phyloP scores from a whole-genome alignment of 2,888 invertebrate genomes.

The Synanthedon myopaeformis region DNA sequence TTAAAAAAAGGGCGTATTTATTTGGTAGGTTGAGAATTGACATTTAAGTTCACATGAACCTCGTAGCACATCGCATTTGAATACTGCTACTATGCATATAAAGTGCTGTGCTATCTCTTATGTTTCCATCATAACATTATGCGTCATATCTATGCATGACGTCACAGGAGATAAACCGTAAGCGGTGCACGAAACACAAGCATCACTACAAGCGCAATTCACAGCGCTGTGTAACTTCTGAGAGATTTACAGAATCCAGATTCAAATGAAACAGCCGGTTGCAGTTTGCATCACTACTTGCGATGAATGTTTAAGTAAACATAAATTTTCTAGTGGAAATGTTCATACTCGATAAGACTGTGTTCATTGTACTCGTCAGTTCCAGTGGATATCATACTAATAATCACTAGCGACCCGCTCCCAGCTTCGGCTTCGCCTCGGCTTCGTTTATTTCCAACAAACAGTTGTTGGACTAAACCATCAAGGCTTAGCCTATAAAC shows the following conservation, averaged over 20 bases:
- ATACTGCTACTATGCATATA: background rate
- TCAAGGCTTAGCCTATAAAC: too few species aligned
- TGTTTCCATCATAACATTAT: conserved; percentile 18
- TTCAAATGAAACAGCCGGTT: conserved; percentile 18
- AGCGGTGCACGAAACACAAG: conserved; percentile 23
- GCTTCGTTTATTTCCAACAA: too few species aligned
- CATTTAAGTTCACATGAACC: background rate
- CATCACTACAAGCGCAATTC: conserved; percentile 14
- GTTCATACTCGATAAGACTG: background rate
- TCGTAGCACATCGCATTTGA: background rate
- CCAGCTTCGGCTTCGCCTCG: too few species aligned
- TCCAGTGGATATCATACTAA: too few species aligned
- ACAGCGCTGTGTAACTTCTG: conserved; percentile 17
- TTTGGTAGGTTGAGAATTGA: too few species aligned
- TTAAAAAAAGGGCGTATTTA: too few species aligned
- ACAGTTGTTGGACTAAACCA: too few species aligned
- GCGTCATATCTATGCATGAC: conserved; percentile 26
- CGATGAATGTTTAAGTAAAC: conserved; percentile 16
- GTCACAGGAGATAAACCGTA: conserved; percentile 27
- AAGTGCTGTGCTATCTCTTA: background rate
- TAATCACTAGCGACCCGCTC: too few species aligned
- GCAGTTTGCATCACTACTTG: conserved; percentile 10
- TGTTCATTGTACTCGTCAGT: too few species aligned
- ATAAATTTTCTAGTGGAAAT: conserved; percentile 7
- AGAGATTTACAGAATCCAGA: conserved; percentile 11